Evolutionary conservation across 2,797 vertebrate genomes (phyloP).

Genomic region (Centroberyx gerrardi): DNA sequence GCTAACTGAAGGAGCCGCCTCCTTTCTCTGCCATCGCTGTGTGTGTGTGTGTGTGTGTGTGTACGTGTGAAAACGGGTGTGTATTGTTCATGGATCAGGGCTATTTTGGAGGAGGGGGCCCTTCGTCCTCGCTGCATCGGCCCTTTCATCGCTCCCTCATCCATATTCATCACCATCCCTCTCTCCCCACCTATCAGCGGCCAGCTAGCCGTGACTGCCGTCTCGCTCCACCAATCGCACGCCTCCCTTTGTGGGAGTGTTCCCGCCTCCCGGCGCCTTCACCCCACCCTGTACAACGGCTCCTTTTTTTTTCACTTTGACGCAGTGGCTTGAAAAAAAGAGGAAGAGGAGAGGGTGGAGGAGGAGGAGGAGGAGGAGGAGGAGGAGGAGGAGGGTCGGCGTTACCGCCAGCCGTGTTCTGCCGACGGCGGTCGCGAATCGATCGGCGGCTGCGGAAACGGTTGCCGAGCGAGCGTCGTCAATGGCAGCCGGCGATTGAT

Average conservation of each 20-base stretch:
- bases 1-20: slow-evolving; percentile 52
- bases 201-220: slow-evolving; percentile 61
- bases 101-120: slow-evolving; percentile 64
- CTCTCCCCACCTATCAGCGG: slow-evolving; percentile 76
- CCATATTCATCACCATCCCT: slow-evolving; percentile 82
- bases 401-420: slow-evolving; percentile 66
- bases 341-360: slow-evolving; percentile 11
- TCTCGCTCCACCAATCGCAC: slow-evolving; percentile 76
- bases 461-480: slow-evolving; percentile 66
- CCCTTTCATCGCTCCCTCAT: slow-evolving; percentile 83
- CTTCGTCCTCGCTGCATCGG: slow-evolving; percentile 64
- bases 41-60: slow-evolving; percentile 18
- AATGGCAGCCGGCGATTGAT: slow-evolving; percentile 62
- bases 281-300: slow-evolving; percentile 79
- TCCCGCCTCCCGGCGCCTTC: slow-evolving; percentile 69
- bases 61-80: slow-evolving; percentile 48
- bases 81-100: slow-evolving; percentile 75
- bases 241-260: slow-evolving; percentile 61
- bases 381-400: slow-evolving; percentile 53
- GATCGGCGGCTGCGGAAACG: slow-evolving; percentile 64
- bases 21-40: slow-evolving; percentile 36
- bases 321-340: slow-evolving; percentile 83
- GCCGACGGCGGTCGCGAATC: slow-evolving; percentile 61
- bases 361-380: slow-evolving; percentile 40
- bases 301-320: slow-evolving; percentile 78